A percentile compares a stretch with the other conserved stretches of the same genome.
Evolutionary conservation across 2,888 invertebrate genomes (phyloP).

Genomic region (Cylindroiulus punctatus): DNA sequence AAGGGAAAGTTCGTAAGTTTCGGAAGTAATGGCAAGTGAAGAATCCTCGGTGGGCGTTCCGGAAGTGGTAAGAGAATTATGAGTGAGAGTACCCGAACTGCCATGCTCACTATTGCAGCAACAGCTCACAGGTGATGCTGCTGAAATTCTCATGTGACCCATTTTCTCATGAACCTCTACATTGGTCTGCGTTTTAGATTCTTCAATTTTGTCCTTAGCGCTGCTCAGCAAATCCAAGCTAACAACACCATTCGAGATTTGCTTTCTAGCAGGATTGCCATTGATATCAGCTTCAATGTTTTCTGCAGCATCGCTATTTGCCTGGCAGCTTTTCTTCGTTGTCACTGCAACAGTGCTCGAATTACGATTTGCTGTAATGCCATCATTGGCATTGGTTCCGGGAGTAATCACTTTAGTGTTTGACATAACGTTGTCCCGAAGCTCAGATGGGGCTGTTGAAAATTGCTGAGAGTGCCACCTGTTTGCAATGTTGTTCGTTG

Average conservation of each 20-base stretch:
- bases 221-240: not conserved
- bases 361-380: not conserved
- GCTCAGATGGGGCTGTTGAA: not conserved
- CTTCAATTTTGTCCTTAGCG: not conserved
- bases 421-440: not conserved
- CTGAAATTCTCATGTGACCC: not conserved
- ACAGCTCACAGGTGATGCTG: not conserved
- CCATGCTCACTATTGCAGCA: slow-evolving; percentile 35
- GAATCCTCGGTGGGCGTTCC: slow-evolving; percentile 11
- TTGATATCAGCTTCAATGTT: slow-evolving; percentile 22
- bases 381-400: not conserved
- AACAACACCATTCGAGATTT: not conserved
- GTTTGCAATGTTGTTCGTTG: not conserved
- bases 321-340: not conserved
- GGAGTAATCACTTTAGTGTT: not conserved
- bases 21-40: slow-evolving; percentile 18
- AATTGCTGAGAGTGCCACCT: not conserved
- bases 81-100: slow-evolving; percentile 36
- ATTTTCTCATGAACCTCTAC: not conserved
- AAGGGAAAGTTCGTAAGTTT: slow-evolving; percentile 9
- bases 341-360: not conserved
- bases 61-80: not conserved
- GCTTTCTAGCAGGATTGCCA: not conserved
- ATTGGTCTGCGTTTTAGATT: not conserved
- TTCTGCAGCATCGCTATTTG: not conserved